A percentile compares a stretch with the other conserved stretches of the same genome.
phyloP scores from a whole-genome alignment of 2,113 vertebrate genomes.

The Pavo muticus region DNA sequence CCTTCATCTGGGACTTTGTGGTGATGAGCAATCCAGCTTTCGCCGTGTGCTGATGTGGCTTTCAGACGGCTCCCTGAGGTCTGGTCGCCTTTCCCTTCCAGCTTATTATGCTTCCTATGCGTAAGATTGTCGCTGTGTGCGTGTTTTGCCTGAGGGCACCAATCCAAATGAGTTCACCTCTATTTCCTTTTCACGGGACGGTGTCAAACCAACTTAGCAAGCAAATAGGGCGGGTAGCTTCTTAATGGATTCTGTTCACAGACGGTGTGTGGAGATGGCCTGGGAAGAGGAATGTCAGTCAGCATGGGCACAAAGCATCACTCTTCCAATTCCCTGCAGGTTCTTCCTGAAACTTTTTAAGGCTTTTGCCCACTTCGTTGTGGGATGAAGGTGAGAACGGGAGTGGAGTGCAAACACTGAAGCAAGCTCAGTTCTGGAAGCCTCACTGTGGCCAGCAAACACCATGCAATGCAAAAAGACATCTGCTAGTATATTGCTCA shows the following conservation, averaged over 20 bases:
- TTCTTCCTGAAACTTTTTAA: neutral
- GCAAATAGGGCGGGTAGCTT: neutral
- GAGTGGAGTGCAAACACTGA: neutral
- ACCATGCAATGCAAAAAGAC: neutral
- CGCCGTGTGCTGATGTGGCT: neutral
- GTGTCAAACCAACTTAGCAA: neutral
- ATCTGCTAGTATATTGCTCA: neutral
- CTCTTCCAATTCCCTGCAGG: neutral
- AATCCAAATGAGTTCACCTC: neutral
- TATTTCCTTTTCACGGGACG: neutral
- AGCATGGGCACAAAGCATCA: neutral
- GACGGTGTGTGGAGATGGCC: accelerated
- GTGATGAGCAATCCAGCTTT: neutral
- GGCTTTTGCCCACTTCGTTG: neutral
- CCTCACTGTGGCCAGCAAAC: neutral
- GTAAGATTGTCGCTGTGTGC: neutral
- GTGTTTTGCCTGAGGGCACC: neutral
- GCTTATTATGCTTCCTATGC: neutral
- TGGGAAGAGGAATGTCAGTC: neutral
- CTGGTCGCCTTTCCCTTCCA: neutral
- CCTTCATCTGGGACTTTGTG: neutral
- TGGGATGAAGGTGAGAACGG: neutral
- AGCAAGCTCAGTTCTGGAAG: neutral
- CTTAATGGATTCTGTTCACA: neutral
- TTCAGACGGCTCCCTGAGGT: neutral